These are phyloP conservation scores for Odontocerum albicorne DNA, from an alignment of 2,888 invertebrate genomes.

Conservation along the genomic window DNA sequence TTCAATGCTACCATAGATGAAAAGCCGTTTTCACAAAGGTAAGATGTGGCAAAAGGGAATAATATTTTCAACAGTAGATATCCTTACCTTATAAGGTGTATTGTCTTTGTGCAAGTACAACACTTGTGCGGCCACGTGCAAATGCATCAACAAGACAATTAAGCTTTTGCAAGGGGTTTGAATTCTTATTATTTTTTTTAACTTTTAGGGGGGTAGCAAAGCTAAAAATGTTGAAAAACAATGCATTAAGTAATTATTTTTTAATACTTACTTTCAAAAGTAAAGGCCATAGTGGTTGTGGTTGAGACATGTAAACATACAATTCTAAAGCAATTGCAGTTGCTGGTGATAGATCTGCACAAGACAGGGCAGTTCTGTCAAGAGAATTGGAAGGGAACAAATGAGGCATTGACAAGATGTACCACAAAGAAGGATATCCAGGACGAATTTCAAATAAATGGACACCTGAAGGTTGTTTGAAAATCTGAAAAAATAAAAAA, in stretches of 20 bases:
- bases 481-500: constrained; percentile 26
- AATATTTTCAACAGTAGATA: no score
- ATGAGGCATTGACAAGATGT: constrained; percentile 67
- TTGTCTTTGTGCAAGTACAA: no score
- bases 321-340: constrained; percentile 70
- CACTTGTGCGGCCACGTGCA: no score
- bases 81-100: no score
- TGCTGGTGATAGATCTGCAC: constrained; percentile 57
- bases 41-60: no score
- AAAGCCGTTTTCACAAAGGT: no score
- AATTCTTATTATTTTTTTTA: not conserved
- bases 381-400: constrained; percentile 55
- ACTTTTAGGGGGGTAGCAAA: not conserved
- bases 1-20: no score
- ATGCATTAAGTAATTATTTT: not conserved
- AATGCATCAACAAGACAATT: no score
- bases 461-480: constrained; percentile 42
- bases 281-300: constrained; percentile 77
- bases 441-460: constrained; percentile 57
- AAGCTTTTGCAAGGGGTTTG: no score
- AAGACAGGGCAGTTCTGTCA: constrained; percentile 45
- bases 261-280: constrained; percentile 64
- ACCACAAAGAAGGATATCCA: constrained; percentile 67
- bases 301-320: constrained; percentile 71
- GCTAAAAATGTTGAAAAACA: no score